These are phyloP conservation scores for Laupala kohalensis DNA, from an alignment of 1,140 invertebrate species.

Conservation along the genomic window DNA sequence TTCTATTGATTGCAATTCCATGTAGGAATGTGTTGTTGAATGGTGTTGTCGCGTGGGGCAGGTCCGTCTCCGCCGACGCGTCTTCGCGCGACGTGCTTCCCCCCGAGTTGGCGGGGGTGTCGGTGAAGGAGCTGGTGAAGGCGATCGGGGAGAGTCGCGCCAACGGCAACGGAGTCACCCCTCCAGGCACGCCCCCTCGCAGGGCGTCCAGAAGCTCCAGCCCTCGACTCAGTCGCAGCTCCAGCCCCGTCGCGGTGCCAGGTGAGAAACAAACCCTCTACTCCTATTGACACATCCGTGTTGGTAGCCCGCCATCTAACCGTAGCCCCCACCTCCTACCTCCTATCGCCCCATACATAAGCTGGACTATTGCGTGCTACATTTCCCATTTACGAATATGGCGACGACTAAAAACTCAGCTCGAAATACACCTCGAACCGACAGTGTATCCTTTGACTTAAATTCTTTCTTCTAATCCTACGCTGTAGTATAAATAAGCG, in stretches of 20 bases:
- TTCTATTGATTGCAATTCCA: not conserved
- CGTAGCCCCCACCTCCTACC: too few species aligned
- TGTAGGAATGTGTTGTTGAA: not conserved
- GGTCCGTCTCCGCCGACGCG: not conserved
- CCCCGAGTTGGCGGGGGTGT: constrained; percentile 54
- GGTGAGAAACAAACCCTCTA: constrained; percentile 29
- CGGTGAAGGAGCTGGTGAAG: constrained; percentile 65
- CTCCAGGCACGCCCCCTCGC: constrained; percentile 52
- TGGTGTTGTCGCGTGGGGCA: not conserved
- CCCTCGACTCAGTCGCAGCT: constrained; percentile 39
- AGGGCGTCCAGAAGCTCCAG: constrained; percentile 47
- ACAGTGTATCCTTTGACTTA: too few species aligned
- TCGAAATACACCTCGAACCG: too few species aligned
- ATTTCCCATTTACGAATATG: too few species aligned
- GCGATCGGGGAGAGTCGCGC: constrained; percentile 61
- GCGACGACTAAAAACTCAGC: too few species aligned
- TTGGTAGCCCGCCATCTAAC: too few species aligned
- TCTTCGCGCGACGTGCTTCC: constrained; percentile 35
- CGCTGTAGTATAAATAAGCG: too few species aligned
- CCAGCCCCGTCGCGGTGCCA: constrained; percentile 45
- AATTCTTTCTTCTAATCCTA: too few species aligned
- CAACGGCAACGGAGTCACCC: constrained; percentile 64
- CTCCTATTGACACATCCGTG: too few species aligned
- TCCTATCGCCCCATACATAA: too few species aligned
- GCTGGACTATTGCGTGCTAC: too few species aligned